Conservation (phyloP, 1,140 invertebrate genomes). For the Drosophila burlai region DNA sequence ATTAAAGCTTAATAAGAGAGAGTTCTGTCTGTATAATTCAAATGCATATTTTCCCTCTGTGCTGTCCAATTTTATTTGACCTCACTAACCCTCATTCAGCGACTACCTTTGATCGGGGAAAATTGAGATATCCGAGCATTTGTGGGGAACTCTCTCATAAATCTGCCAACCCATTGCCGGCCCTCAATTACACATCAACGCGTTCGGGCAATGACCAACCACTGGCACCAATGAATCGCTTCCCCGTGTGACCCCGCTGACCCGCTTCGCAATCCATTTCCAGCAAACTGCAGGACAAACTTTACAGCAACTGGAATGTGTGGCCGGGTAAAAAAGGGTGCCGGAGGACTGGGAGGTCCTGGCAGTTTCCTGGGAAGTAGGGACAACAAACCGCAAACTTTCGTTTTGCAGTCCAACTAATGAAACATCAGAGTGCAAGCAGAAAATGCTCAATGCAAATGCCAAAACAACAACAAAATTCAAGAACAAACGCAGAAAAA, state of each 20-base stretch:
- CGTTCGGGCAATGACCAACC: conserved; percentile 44
- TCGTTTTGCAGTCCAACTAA: conserved; percentile 48
- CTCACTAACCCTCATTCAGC: neutral
- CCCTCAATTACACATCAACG: conserved; percentile 62
- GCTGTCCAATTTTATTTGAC: neutral
- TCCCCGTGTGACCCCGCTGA: conserved; percentile 13
- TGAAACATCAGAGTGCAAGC: conserved; percentile 45
- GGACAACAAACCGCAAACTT: conserved; percentile 56
- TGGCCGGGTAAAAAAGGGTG: conserved; percentile 12
- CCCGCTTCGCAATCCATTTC: conserved; percentile 32
- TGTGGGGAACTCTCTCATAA: conserved; percentile 14
- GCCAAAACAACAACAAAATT: conserved; percentile 31
- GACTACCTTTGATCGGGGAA: neutral
- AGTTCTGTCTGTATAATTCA: neutral
- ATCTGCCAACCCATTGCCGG: conserved; percentile 20
- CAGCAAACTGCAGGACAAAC: conserved; percentile 54
- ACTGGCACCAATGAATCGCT: conserved; percentile 14
- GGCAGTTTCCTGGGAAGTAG: conserved; percentile 1
- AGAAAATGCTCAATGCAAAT: conserved; percentile 32
- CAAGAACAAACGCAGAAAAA: neutral
- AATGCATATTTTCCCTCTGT: neutral
- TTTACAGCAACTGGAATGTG: conserved; percentile 46
- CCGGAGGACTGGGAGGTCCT: neutral
- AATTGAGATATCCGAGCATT: conserved; percentile 5
- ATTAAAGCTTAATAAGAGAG: neutral